Conservation (phyloP, 2,797 vertebrate species). For the Nasua narica region DNA sequence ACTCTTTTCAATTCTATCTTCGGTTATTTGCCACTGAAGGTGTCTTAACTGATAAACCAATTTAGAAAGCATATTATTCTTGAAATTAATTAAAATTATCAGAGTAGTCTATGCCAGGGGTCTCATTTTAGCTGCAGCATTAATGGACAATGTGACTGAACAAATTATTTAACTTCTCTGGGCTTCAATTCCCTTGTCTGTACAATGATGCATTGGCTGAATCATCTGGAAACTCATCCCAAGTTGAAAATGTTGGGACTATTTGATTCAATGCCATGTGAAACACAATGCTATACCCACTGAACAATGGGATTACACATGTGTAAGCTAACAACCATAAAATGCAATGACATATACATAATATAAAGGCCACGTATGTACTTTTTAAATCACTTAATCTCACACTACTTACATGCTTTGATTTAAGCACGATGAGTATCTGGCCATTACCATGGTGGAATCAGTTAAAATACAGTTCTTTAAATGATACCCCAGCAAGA, state of each 20-base stretch:
- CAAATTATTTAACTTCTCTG: constrained; percentile 36
- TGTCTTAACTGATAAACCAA: constrained; percentile 18
- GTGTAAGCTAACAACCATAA: neutral
- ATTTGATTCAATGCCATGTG: constrained; percentile 17
- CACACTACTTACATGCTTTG: neutral
- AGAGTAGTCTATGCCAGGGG: neutral
- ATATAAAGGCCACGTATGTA: neutral
- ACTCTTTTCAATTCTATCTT: neutral
- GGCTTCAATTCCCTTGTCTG: constrained; percentile 11
- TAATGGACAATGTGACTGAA: neutral
- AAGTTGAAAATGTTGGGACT: constrained; percentile 31
- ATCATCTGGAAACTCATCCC: constrained; percentile 1
- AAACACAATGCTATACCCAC: neutral
- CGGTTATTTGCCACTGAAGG: neutral
- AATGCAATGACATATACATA: neutral
- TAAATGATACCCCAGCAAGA: neutral
- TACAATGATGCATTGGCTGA: constrained; percentile 19
- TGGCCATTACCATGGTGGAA: neutral
- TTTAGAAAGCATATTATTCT: constrained; percentile 35
- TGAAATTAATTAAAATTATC: constrained; percentile 55
- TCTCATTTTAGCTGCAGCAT: constrained; percentile 27
- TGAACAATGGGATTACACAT: neutral
- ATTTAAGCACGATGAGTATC: neutral
- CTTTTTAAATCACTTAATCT: constrained; percentile 25
- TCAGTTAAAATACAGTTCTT: constrained; percentile 23